Evolutionary conservation across 2,113 vertebrate species (phyloP).

Genomic region (Tor tambroides): DNA sequence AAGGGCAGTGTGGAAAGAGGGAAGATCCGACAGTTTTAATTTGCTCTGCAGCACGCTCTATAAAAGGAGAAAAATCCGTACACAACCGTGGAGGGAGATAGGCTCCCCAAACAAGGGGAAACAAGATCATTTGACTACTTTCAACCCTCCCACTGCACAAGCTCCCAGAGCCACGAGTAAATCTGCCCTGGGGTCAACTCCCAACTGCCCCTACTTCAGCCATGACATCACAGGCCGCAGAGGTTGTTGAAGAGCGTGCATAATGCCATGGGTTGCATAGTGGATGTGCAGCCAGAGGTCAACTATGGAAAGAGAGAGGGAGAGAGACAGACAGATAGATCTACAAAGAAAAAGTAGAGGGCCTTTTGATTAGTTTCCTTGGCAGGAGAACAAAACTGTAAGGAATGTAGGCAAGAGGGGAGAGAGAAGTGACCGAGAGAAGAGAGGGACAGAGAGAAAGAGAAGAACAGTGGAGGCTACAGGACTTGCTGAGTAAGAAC

Average conservation of each 20-base stretch:
- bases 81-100: constrained; percentile 43
- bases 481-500: constrained; percentile 64
- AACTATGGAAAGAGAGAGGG: constrained; percentile 34
- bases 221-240: constrained; percentile 64
- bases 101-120: constrained; percentile 67
- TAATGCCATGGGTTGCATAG: constrained; percentile 47
- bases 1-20: constrained; percentile 46
- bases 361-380: constrained; percentile 87
- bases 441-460: constrained; percentile 53
- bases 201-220: constrained; percentile 56
- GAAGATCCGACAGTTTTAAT: constrained; percentile 51
- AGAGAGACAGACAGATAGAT: constrained; percentile 72
- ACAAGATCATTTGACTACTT: constrained; percentile 61
- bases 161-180: constrained; percentile 61
- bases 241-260: constrained; percentile 58
- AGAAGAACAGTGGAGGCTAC: constrained; percentile 25
- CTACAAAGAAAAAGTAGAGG: constrained; percentile 78
- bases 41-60: constrained; percentile 63
- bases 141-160: constrained; percentile 54
- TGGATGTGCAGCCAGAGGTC: constrained; percentile 30
- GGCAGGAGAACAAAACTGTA: constrained; percentile 87
- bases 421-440: constrained; percentile 78
- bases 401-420: constrained; percentile 83
- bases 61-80: constrained; percentile 61
- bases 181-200: constrained; percentile 60